phyloP scores from a whole-genome alignment of 1,140 invertebrate species.

The Caenorhabditis latens region DNA sequence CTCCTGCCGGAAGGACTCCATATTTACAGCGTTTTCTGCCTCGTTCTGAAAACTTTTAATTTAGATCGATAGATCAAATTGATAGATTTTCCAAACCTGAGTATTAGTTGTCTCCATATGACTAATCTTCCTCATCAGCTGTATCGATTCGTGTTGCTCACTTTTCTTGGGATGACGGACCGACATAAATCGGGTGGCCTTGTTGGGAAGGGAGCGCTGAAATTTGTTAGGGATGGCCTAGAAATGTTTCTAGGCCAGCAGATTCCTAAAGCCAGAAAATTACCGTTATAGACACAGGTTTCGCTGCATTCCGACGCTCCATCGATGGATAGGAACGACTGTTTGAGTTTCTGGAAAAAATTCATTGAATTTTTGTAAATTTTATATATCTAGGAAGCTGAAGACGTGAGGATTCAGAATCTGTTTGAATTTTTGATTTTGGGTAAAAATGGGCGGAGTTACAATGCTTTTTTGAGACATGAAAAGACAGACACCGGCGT shows the following conservation, averaged over 20 bases:
- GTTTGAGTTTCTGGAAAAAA: conserved; percentile 8
- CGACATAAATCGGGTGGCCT: background rate
- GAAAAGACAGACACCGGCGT: no score
- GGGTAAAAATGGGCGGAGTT: no score
- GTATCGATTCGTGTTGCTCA: conserved; percentile 21
- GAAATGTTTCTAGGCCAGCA: background rate
- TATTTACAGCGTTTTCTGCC: background rate
- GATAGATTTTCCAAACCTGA: background rate
- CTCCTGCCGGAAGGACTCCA: conserved; percentile 63
- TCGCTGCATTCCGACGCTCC: background rate
- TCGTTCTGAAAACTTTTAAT: conserved; percentile 19
- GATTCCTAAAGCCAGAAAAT: background rate
- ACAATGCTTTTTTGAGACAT: no score
- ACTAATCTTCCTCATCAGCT: conserved; percentile 44
- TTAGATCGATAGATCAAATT: background rate
- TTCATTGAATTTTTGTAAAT: no score
- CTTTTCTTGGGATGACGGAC: conserved; percentile 15
- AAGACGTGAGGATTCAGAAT: no score
- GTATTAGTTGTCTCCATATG: conserved; percentile 16
- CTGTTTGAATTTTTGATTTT: no score
- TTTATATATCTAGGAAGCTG: background rate
- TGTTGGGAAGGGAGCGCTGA: conserved; percentile 26
- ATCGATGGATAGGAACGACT: background rate
- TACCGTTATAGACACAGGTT: conserved; percentile 11
- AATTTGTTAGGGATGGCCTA: background rate